Percentiles rank a stretch among this genome's conserved stretches.
Conservation (phyloP, 2,113 vertebrate species). For the Hyla sarda region DNA sequence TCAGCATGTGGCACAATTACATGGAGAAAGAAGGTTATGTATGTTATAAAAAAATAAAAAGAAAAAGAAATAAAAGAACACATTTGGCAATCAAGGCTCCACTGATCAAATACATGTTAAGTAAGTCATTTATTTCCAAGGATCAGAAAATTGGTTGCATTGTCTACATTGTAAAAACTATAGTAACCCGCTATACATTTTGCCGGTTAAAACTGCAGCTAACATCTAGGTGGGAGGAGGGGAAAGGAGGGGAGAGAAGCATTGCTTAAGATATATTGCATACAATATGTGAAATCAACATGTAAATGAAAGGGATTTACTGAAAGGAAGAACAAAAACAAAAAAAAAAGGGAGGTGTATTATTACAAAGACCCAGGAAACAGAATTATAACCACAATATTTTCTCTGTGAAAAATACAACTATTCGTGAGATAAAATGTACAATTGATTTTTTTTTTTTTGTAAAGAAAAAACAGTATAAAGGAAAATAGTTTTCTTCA, state of each 20-base stretch:
- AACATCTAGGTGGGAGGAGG: slow-evolving; percentile 70
- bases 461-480: slow-evolving; percentile 77
- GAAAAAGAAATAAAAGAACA: too few relatives aligned
- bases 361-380: slow-evolving; percentile 86
- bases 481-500: slow-evolving; percentile 84
- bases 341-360: slow-evolving; percentile 74
- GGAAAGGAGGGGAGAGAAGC: slow-evolving; percentile 65
- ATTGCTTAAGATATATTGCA: slow-evolving; percentile 78
- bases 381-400: slow-evolving; percentile 84
- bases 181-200: slow-evolving; percentile 80
- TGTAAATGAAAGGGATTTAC: slow-evolving; percentile 83
- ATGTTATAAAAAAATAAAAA: too few relatives aligned
- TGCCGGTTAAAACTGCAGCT: slow-evolving; percentile 81
- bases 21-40: background rate
- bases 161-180: slow-evolving; percentile 81
- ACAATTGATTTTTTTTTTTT: slow-evolving; percentile 76
- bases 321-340: slow-evolving; percentile 23
- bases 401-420: slow-evolving; percentile 97
- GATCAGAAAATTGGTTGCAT: slow-evolving; percentile 83
- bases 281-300: slow-evolving; percentile 81
- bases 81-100: slow-evolving; percentile 64
- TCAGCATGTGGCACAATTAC: background rate
- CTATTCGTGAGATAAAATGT: slow-evolving; percentile 91
- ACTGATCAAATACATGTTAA: slow-evolving; percentile 77
- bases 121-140: slow-evolving; percentile 85